A percentile compares a stretch with the other conserved stretches of the same genome.
Conservation (phyloP, 2,797 vertebrate genomes). For the Mormyrops boulengeri region DNA sequence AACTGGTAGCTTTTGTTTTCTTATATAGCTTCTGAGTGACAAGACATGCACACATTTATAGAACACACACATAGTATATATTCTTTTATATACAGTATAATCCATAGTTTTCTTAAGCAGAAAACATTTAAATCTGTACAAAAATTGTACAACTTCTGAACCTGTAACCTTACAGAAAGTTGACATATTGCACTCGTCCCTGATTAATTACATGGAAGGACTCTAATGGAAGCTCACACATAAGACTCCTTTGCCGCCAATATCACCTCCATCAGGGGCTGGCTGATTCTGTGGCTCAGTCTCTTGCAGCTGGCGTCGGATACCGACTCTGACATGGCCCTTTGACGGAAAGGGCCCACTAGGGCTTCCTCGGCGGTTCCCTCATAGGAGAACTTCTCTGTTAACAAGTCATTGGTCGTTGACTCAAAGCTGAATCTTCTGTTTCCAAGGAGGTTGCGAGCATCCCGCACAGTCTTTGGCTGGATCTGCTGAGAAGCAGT, state of each 20-base stretch:
- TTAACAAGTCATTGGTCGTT: slow-evolving; percentile 23
- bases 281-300: slow-evolving; percentile 48
- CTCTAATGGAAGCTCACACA: slow-evolving; percentile 47
- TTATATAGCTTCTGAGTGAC: not conserved
- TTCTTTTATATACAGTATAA: not conserved
- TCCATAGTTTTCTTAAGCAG: not conserved
- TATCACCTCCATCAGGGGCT: slow-evolving; percentile 57
- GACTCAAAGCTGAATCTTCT: slow-evolving; percentile 27
- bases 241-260: slow-evolving; percentile 68
- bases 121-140: slow-evolving; percentile 4
- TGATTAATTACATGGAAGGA: not conserved
- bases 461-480: slow-evolving; percentile 54
- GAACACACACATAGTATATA: slow-evolving; percentile 1
- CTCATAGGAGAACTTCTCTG: not conserved
- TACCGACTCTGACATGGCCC: slow-evolving; percentile 54
- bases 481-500: slow-evolving; percentile 16
- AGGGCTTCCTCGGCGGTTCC: slow-evolving; percentile 19
- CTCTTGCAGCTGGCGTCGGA: slow-evolving; percentile 43
- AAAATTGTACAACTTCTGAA: slow-evolving; percentile 11
- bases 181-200: not conserved
- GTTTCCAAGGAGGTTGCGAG: slow-evolving; percentile 42
- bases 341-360: slow-evolving; percentile 43
- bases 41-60: not conserved
- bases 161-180: not conserved
- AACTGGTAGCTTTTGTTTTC: slow-evolving; percentile 3